Conservation (phyloP, 2,888 invertebrate genomes). For the Brenthis ino region DNA sequence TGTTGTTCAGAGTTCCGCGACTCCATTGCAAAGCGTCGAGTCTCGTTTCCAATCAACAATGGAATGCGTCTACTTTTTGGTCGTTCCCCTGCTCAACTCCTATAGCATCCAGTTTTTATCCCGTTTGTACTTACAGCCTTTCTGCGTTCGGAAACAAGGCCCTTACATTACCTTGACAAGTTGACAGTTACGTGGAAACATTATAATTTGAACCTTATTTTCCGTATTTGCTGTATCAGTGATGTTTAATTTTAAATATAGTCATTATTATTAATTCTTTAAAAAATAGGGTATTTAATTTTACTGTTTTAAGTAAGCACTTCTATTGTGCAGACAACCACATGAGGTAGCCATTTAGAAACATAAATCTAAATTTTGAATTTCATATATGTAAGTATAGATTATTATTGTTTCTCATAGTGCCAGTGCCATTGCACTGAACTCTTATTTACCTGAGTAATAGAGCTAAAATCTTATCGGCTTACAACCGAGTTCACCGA, state of each 20-base stretch:
- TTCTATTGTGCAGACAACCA: no score
- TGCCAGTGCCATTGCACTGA: no score
- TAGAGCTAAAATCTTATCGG: no score
- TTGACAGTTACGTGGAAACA: conserved; percentile 50
- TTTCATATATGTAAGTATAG: no score
- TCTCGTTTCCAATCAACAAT: conserved; percentile 78
- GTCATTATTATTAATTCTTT: not conserved
- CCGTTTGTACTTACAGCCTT: conserved; percentile 44
- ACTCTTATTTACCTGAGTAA: no score
- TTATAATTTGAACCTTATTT: conserved; percentile 8
- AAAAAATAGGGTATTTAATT: not conserved
- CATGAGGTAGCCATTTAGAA: no score
- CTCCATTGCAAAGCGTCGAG: conserved; percentile 69
- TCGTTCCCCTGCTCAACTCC: conserved; percentile 46
- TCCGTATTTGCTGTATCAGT: not conserved
- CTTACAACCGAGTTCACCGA: no score
- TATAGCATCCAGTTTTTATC: conserved; percentile 44
- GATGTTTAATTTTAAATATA: conserved; percentile 27
- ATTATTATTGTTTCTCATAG: no score
- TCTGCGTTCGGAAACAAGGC: conserved; percentile 59
- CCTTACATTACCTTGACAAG: conserved; percentile 56
- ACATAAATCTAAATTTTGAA: no score
- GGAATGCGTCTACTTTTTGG: conserved; percentile 76
- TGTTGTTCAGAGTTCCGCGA: conserved; percentile 54
- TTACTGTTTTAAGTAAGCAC: not conserved